phyloP scores from a whole-genome alignment of 30 jellyfish, hydroid and myxozoan genomes.

The Hydra vulgaris region DNA sequence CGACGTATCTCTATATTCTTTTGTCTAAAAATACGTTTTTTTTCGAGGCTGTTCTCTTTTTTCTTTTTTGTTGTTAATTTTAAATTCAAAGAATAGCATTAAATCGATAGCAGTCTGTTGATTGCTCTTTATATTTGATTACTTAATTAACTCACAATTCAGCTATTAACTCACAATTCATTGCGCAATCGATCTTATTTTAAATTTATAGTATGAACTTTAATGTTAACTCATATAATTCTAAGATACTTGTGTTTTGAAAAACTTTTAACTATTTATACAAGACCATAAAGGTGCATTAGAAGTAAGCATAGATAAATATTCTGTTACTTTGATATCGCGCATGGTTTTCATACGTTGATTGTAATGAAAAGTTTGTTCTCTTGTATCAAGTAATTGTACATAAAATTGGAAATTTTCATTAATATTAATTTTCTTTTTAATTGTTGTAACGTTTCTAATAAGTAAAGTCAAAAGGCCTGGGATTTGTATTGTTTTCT shows the following conservation, averaged over 20 bases:
- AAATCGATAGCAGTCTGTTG: not conserved
- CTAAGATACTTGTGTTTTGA: not conserved
- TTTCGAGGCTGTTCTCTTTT: not conserved
- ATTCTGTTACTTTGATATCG: not conserved
- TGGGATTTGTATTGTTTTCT: not conserved
- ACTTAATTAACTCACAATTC: not conserved
- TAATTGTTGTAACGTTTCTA: slow-evolving; percentile 27
- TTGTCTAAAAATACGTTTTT: no score
- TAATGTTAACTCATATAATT: not conserved
- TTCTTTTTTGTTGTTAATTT: not conserved
- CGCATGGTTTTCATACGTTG: not conserved
- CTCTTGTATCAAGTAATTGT: slow-evolving; percentile 16
- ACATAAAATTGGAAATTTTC: slow-evolving; percentile 20
- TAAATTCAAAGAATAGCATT: not conserved
- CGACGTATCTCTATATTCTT: no score
- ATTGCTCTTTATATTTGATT: not conserved
- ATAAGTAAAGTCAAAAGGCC: slow-evolving; percentile 7
- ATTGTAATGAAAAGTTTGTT: not conserved
- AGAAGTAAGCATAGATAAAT: not conserved
- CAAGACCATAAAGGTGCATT: not conserved
- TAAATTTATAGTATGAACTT: not conserved
- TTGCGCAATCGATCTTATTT: not conserved
- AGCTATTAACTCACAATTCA: not conserved
- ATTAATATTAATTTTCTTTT: slow-evolving; percentile 26
- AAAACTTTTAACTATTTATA: not conserved